Evolutionary conservation across 2,888 invertebrate species (phyloP).

Genomic region (Sympetrum striolatum): DNA sequence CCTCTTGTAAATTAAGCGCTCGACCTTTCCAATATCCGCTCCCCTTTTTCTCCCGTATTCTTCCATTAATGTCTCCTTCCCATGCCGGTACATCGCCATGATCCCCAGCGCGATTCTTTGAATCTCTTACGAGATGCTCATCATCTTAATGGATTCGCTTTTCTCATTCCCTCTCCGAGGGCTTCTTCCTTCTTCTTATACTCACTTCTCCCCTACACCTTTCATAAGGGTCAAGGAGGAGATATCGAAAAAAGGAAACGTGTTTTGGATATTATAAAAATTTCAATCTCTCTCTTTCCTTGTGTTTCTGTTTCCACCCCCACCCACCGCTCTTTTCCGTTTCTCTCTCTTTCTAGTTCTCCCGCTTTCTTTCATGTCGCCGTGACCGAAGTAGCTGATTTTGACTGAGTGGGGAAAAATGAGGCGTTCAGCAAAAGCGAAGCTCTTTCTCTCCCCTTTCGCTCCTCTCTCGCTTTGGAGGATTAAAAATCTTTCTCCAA

Average conservation of each 20-base stretch:
- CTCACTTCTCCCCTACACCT: neutral
- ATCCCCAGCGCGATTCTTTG: conserved; percentile 7
- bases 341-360: neutral
- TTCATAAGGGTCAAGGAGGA: neutral
- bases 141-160: conserved; percentile 21
- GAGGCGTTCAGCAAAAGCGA: neutral
- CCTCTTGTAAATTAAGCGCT: too few species aligned
- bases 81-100: neutral
- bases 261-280: neutral
- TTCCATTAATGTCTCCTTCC: neutral
- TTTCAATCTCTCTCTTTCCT: neutral
- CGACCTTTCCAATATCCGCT: too few species aligned
- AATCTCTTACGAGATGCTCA: conserved; percentile 23
- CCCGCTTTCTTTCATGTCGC: neutral
- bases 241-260: neutral
- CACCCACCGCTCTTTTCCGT: neutral
- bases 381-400: conserved; percentile 14
- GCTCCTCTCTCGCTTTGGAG: neutral
- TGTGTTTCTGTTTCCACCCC: neutral
- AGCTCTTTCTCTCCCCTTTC: neutral
- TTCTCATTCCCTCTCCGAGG: neutral
- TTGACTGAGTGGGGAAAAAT: neutral
- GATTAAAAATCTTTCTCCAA: too few species aligned
- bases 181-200: neutral
- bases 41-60: neutral